These are phyloP conservation scores for Sinella curviseta DNA, from an alignment of 1,140 invertebrate genomes.

Conservation along the genomic window DNA sequence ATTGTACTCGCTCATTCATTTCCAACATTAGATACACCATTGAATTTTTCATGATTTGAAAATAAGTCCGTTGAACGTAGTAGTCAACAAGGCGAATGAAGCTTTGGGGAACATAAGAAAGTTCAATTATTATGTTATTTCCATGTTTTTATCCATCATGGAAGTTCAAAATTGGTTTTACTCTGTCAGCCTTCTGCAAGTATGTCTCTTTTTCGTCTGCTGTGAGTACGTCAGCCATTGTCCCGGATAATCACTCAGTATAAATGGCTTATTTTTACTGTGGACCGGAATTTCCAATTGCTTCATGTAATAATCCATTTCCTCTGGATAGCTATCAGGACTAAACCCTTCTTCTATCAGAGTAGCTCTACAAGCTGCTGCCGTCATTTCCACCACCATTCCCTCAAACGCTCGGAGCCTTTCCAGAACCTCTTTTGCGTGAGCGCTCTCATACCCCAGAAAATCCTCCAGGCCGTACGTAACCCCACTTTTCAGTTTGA, in stretches of 20 bases:
- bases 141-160: neutral
- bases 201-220: constrained; percentile 74
- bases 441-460: neutral
- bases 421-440: constrained; percentile 53
- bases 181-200: constrained; percentile 70
- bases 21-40: constrained; percentile 63
- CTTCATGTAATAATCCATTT: constrained; percentile 52
- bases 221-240: constrained; percentile 72
- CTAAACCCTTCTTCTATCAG: constrained; percentile 72
- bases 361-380: constrained; percentile 69
- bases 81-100: constrained; percentile 75
- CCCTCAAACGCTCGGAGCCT: constrained; percentile 64
- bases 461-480: constrained; percentile 34
- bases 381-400: constrained; percentile 65
- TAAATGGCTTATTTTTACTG: neutral
- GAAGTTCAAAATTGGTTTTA: constrained; percentile 53
- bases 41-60: constrained; percentile 67
- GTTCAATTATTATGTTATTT: constrained; percentile 26
- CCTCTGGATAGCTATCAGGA: constrained; percentile 62
- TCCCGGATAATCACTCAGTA: constrained; percentile 53
- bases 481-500: neutral
- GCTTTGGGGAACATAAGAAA: constrained; percentile 56
- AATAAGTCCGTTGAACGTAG: constrained; percentile 69
- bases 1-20: constrained; percentile 63
- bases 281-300: constrained; percentile 44